Percentiles rank a stretch among this genome's conserved stretches.
These are phyloP conservation scores for Allobates femoralis DNA, from an alignment of 2,797 vertebrate species.

Conservation along the genomic window DNA sequence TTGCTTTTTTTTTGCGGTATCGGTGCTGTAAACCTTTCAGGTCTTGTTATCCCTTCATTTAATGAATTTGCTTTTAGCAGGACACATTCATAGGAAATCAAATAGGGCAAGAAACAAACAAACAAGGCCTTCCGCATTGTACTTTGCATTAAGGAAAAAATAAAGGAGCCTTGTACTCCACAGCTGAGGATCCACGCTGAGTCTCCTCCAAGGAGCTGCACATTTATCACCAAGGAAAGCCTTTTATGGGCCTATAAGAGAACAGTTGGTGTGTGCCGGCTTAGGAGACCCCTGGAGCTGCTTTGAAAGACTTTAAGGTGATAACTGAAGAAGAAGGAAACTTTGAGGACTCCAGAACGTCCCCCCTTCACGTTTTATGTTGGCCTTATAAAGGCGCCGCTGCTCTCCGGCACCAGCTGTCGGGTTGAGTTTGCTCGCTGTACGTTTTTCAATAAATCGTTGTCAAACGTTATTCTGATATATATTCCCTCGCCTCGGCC, in stretches of 20 bases:
- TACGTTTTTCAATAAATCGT: constrained; percentile 70
- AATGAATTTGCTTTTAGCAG: constrained; percentile 32
- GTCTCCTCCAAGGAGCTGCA: constrained; percentile 62
- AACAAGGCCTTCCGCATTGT: constrained; percentile 62
- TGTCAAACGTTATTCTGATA: constrained; percentile 67
- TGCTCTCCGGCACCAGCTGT: constrained; percentile 64
- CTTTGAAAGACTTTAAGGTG: constrained; percentile 64
- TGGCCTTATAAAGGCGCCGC: constrained; percentile 67
- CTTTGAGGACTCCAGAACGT: constrained; percentile 66
- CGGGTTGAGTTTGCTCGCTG: constrained; percentile 64
- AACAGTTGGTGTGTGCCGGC: constrained; percentile 33
- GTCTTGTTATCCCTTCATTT: constrained; percentile 17
- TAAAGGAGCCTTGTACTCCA: constrained; percentile 53
- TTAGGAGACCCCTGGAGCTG: constrained; percentile 64
- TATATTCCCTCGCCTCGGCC: constrained; percentile 60
- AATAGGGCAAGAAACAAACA: constrained; percentile 61
- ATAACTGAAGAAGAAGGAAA: constrained; percentile 66
- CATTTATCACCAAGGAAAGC: constrained; percentile 65
- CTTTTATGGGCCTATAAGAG: constrained; percentile 64
- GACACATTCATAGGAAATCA: constrained; percentile 43
- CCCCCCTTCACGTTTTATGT: constrained; percentile 66
- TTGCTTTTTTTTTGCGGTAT: neutral
- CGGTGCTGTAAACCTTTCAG: constrained; percentile 7
- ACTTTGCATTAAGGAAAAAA: constrained; percentile 36
- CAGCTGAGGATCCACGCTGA: constrained; percentile 56